Percentiles rank a stretch among this genome's conserved stretches.
These are phyloP conservation scores for Hemichromis elongatus DNA, from an alignment of 2,113 vertebrate genomes.

Conservation along the genomic window DNA sequence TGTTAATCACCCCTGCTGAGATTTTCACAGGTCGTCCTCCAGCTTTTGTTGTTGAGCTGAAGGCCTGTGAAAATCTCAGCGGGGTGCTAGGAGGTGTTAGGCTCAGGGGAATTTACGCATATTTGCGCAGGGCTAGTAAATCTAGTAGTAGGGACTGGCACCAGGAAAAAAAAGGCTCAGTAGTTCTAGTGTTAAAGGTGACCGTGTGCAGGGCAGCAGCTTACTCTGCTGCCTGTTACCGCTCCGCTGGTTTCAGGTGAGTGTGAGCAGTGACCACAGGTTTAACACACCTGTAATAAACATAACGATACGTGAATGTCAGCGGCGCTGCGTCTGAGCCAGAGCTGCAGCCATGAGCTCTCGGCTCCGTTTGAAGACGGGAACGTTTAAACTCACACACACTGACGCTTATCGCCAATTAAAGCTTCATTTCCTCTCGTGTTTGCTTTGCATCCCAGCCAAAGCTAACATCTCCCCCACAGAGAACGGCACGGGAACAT, in stretches of 20 bases:
- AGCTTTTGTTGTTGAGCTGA: too few species aligned
- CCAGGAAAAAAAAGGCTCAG: too few species aligned
- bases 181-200: too few species aligned
- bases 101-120: too few species aligned
- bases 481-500: neutral
- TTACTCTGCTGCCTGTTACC: neutral
- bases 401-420: neutral
- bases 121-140: too few species aligned
- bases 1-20: too few species aligned
- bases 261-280: neutral
- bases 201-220: neutral
- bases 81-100: too few species aligned
- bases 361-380: neutral
- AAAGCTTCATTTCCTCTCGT: neutral
- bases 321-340: neutral
- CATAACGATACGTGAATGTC: accelerated
- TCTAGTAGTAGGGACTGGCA: too few species aligned
- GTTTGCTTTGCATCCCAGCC: neutral
- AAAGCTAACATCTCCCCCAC: neutral
- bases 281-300: neutral
- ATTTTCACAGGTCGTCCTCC: too few species aligned
- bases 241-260: neutral
- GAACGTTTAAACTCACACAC: neutral
- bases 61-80: too few species aligned
- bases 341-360: neutral